A percentile compares a stretch with the other conserved stretches of the same genome.
phyloP scores from a whole-genome alignment of 2,113 vertebrate genomes.

The cat (Felis catus) region F.catus_Fca126_mat1.0 CM031416.1:79590001-79590500 shows the following conservation, averaged over 20 bases:
- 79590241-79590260: neutral
- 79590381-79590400: neutral
- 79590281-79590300: neutral
- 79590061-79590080: neutral
- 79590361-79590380: neutral
- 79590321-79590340: neutral
- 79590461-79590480: constrained; percentile 9
- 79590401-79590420: neutral
- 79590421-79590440: neutral
- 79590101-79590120: constrained; percentile 11
- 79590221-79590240: neutral
- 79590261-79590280: neutral
- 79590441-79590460: neutral
- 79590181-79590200: neutral
- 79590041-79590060: neutral
- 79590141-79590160: neutral
- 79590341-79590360: constrained; percentile 1
- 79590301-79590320: neutral
- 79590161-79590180: neutral
- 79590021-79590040: neutral
- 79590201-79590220: neutral
- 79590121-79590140: neutral
- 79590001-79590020: neutral
- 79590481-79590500: neutral
- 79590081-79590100: neutral